Percentiles rank a stretch among this genome's conserved stretches.
Conservation (phyloP, 2,888 invertebrate species). For the Coecobrya sp. region DNA sequence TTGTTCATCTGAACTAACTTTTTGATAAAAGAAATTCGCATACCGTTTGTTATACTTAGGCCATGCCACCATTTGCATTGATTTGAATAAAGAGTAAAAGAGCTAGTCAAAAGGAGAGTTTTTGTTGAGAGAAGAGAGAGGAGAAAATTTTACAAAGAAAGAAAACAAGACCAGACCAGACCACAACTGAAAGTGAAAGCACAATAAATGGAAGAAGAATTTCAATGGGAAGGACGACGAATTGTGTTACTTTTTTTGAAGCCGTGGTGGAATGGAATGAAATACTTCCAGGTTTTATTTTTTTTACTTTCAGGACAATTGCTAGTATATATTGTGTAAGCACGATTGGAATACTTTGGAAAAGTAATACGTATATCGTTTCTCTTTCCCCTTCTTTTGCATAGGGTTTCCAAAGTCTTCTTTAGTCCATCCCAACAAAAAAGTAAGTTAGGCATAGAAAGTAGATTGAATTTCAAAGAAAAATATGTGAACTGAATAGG, state of each 20-base stretch:
- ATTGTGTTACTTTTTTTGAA: constrained; percentile 57
- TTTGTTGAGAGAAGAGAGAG: neutral
- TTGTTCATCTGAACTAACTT: constrained; percentile 18
- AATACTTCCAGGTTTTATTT: constrained; percentile 42
- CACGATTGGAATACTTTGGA: constrained; percentile 30
- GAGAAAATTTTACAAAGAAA: constrained; percentile 51
- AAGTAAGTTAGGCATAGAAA: constrained; percentile 64
- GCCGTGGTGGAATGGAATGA: constrained; percentile 41
- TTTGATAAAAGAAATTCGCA: constrained; percentile 50
- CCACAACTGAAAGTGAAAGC: constrained; percentile 66
- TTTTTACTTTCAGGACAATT: constrained; percentile 39
- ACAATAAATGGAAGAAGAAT: constrained; percentile 55
- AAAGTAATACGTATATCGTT: constrained; percentile 29
- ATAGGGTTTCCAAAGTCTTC: constrained; percentile 30
- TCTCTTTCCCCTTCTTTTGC: neutral
- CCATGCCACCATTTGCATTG: constrained; percentile 60
- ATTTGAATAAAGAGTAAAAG: constrained; percentile 54
- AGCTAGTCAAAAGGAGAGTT: constrained; percentile 29
- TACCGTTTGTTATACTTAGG: constrained; percentile 18
- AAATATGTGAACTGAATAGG: constrained; percentile 52
- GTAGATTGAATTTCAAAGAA: constrained; percentile 70
- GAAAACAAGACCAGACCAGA: constrained; percentile 38
- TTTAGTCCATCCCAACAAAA: constrained; percentile 58
- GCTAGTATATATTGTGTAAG: constrained; percentile 13
- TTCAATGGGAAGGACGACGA: constrained; percentile 51